Evolutionary conservation across 2,113 vertebrate genomes (phyloP).

Genomic region (Chaetura pelagica): DNA sequence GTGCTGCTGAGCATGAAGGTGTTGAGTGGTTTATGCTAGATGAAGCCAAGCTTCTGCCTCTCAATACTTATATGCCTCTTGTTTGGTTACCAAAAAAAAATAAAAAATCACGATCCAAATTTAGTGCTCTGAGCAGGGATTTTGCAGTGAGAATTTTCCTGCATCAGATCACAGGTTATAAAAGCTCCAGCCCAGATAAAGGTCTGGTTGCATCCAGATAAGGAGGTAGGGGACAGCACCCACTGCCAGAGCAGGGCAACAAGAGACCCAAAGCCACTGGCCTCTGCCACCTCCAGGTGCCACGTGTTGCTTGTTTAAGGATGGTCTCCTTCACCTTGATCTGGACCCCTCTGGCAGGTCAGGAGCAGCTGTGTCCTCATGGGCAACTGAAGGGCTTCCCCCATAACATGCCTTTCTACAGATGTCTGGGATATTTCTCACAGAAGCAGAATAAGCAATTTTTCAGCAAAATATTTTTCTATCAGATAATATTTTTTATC

Average conservation of each 20-base stretch:
- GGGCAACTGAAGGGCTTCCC: background rate
- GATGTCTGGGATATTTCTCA: background rate
- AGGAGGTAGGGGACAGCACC: background rate
- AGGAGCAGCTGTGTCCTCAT: background rate
- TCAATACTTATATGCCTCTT: background rate
- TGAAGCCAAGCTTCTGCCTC: background rate
- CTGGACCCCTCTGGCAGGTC: background rate
- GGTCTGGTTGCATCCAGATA: background rate
- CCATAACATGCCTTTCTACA: background rate
- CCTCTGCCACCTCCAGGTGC: background rate
- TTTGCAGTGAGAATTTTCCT: background rate
- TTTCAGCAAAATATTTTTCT: background rate
- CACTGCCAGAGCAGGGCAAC: background rate
- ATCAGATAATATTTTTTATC: background rate
- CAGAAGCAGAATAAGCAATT: background rate
- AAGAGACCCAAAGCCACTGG: background rate
- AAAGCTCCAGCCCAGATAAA: background rate
- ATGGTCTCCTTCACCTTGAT: background rate
- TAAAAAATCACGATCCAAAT: too few relatives aligned
- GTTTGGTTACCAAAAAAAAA: background rate
- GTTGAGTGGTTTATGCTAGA: too few relatives aligned
- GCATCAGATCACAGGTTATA: background rate
- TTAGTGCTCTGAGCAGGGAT: background rate
- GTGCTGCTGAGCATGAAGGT: accelerated
- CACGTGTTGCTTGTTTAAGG: accelerated